A percentile compares a stretch with the other conserved stretches of the same genome.
Evolutionary conservation across 1,140 invertebrate species (phyloP).

Genomic region (Eriocheir sinensis): DNA sequence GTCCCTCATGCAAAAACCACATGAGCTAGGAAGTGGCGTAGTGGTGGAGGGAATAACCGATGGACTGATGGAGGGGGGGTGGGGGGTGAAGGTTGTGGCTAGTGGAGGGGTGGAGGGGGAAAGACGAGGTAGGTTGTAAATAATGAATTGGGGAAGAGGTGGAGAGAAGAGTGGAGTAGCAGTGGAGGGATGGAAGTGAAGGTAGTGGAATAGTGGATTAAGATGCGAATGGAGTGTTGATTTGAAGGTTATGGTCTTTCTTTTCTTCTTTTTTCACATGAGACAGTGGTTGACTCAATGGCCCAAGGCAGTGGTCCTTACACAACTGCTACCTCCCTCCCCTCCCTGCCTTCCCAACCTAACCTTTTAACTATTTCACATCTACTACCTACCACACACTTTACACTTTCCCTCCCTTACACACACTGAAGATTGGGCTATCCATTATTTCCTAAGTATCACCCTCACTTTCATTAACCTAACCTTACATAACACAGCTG

Average conservation of each 20-base stretch:
- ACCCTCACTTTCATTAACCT: too few relatives aligned
- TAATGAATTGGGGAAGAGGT: too few relatives aligned
- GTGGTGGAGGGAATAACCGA: background rate
- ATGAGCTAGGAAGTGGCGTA: too few relatives aligned
- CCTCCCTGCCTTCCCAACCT: too few relatives aligned
- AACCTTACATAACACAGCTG: too few relatives aligned
- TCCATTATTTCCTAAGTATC: too few relatives aligned
- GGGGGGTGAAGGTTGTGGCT: too few relatives aligned
- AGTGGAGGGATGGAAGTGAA: background rate
- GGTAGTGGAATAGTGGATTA: background rate
- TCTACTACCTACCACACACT: too few relatives aligned
- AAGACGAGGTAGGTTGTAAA: background rate
- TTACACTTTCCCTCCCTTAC: too few relatives aligned
- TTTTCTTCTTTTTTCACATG: background rate
- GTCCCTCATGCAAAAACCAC: background rate
- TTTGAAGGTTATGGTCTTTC: background rate
- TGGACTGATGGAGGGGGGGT: background rate
- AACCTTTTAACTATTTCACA: too few relatives aligned
- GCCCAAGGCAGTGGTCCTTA: background rate
- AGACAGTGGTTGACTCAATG: too few relatives aligned
- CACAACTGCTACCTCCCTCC: background rate
- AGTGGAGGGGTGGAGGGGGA: background rate
- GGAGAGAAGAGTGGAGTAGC: background rate
- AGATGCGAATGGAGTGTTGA: background rate
- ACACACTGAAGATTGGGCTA: too few relatives aligned